Evolutionary conservation across 2,888 invertebrate species (phyloP).

Genomic region (Tinea pellionella): DNA sequence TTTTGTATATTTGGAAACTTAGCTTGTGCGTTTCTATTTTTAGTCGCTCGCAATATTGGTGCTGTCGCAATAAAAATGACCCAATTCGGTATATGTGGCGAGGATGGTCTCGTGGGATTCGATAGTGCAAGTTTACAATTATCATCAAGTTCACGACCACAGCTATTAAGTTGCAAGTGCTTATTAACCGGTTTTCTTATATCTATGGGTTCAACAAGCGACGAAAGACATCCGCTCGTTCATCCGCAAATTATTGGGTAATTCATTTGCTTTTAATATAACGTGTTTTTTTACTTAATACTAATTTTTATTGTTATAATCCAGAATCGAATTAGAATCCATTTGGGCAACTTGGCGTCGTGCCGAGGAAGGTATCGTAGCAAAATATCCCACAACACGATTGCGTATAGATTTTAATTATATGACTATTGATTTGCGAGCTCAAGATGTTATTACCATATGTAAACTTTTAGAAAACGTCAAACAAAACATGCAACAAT

Average conservation of each 20-base stretch:
- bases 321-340: conserved; percentile 35
- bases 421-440: conserved; percentile 34
- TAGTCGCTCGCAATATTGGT: not conserved
- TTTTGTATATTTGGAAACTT: no score
- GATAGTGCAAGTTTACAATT: conserved; percentile 29
- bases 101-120: conserved; percentile 34
- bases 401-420: conserved; percentile 34
- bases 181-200: conserved; percentile 31
- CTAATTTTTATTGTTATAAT: not conserved
- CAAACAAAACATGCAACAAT: no score
- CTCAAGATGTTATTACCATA: conserved; percentile 30
- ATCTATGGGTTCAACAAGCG: conserved; percentile 28
- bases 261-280: conserved; percentile 14
- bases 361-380: conserved; percentile 27
- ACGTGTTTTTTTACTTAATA: not conserved
- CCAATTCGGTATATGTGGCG: conserved; percentile 34
- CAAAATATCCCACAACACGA: conserved; percentile 29
- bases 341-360: conserved; percentile 50
- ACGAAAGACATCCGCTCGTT: conserved; percentile 32
- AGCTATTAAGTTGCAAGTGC: conserved; percentile 27
- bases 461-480: not conserved
- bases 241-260: conserved; percentile 47
- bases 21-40: not conserved
- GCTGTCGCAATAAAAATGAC: conserved; percentile 18
- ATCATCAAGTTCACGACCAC: conserved; percentile 30